phyloP scores from a whole-genome alignment of 2,113 vertebrate species.

The Agapornis roseicollis region DNA sequence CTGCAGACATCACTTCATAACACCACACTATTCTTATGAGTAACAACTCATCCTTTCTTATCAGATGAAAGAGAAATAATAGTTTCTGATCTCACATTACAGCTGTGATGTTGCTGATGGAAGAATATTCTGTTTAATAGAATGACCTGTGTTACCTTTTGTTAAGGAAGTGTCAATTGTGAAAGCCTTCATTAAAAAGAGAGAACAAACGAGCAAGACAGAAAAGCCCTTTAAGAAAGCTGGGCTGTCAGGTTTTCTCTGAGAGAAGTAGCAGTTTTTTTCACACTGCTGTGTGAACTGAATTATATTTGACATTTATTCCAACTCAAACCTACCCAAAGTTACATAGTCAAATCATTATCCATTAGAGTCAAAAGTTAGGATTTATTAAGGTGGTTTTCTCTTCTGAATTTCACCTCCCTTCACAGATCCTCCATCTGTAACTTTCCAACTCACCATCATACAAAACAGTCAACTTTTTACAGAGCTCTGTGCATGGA shows the following conservation, averaged over 20 bases:
- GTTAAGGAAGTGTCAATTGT: conserved; percentile 18
- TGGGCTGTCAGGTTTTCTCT: conserved; percentile 50
- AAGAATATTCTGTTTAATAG: conserved; percentile 26
- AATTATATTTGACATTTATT: conserved; percentile 66
- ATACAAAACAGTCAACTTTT: neutral
- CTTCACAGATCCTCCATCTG: neutral
- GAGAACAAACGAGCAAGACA: conserved; percentile 21
- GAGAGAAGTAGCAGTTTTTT: conserved; percentile 42
- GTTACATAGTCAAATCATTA: conserved; percentile 56
- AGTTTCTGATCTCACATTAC: conserved; percentile 23
- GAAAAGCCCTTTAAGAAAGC: conserved; percentile 53
- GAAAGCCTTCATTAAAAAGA: conserved; percentile 50
- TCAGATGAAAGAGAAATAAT: conserved; percentile 10
- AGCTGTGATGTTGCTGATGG: neutral
- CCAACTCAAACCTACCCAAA: conserved; percentile 45
- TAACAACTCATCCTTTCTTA: neutral
- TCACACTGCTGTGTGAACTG: conserved; percentile 22
- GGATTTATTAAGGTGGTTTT: conserved; percentile 38
- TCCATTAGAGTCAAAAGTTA: conserved; percentile 29
- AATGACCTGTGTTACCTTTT: conserved; percentile 50
- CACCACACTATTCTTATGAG: neutral
- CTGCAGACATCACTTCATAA: neutral
- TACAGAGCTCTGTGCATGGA: neutral
- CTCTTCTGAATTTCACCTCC: neutral
- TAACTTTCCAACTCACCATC: neutral